These are phyloP conservation scores for Meliscaeva auricollis DNA, from an alignment of 2,888 invertebrate genomes.

Conservation along the genomic window DNA sequence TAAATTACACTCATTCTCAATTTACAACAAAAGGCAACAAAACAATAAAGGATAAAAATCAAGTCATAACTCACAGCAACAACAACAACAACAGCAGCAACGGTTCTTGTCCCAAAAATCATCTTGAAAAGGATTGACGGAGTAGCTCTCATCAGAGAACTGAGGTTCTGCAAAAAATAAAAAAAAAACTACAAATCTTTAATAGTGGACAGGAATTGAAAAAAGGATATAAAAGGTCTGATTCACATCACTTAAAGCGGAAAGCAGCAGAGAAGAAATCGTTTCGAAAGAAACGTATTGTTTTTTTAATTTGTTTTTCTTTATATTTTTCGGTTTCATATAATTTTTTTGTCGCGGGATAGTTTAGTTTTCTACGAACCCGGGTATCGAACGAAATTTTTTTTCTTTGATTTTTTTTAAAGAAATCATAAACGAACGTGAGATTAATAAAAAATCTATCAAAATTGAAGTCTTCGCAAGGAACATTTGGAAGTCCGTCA, in stretches of 20 bases:
- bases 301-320: background rate
- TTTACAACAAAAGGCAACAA: conserved; percentile 17
- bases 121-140: conserved; percentile 70
- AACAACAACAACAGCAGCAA: background rate
- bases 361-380: background rate
- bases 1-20: conserved; percentile 26
- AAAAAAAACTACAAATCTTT: background rate
- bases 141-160: conserved; percentile 9
- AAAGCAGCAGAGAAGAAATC: conserved; percentile 13
- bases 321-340: conserved; percentile 1
- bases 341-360: conserved; percentile 41
- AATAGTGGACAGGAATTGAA: conserved; percentile 20
- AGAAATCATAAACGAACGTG: conserved; percentile 34
- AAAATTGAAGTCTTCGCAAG: conserved; percentile 85
- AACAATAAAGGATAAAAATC: conserved; percentile 7
- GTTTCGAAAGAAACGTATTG: conserved; percentile 24
- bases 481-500: conserved; percentile 85
- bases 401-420: conserved; percentile 9
- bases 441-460: conserved; percentile 81
- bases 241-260: conserved; percentile 35
- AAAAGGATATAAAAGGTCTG: conserved; percentile 37
- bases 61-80: conserved; percentile 8
- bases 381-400: conserved; percentile 32
- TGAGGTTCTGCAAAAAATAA: background rate
- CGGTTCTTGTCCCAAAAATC: conserved; percentile 40